Evolutionary conservation across 2,797 vertebrate species (phyloP).

Genomic region (Vultur gryphus): DNA sequence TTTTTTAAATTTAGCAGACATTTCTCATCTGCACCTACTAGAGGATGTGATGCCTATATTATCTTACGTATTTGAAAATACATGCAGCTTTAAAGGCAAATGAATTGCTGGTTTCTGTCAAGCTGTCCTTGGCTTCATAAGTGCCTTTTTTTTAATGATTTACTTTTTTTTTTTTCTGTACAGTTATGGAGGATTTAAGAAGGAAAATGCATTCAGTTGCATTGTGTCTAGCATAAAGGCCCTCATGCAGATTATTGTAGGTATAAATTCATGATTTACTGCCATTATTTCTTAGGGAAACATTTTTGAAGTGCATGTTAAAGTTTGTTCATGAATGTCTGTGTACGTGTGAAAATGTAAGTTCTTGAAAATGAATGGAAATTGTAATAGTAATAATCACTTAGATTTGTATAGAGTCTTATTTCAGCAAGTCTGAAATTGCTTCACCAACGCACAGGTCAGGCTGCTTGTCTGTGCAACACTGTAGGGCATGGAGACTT

Average conservation of each 20-base stretch:
- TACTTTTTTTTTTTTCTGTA: neutral
- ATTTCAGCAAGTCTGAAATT: neutral
- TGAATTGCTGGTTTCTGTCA: neutral
- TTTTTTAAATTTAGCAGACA: neutral
- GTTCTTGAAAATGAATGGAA: neutral
- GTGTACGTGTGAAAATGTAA: neutral
- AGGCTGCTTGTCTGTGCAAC: neutral
- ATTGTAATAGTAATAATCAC: neutral
- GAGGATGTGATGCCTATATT: neutral
- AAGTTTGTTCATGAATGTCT: neutral
- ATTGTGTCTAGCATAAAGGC: neutral
- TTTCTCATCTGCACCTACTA: neutral
- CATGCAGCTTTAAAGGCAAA: neutral
- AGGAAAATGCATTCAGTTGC: neutral
- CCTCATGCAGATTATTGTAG: neutral
- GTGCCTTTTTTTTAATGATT: neutral
- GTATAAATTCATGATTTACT: neutral
- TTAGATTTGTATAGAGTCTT: fast-evolving
- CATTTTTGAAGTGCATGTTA: neutral
- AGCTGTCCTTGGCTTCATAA: neutral
- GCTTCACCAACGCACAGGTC: neutral
- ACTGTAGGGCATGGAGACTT: neutral
- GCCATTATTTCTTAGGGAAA: neutral
- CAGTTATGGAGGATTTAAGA: neutral
- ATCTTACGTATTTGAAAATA: neutral